phyloP scores from a whole-genome alignment of 2,797 vertebrate genomes.

The Sebastes baramenuke region DNA sequence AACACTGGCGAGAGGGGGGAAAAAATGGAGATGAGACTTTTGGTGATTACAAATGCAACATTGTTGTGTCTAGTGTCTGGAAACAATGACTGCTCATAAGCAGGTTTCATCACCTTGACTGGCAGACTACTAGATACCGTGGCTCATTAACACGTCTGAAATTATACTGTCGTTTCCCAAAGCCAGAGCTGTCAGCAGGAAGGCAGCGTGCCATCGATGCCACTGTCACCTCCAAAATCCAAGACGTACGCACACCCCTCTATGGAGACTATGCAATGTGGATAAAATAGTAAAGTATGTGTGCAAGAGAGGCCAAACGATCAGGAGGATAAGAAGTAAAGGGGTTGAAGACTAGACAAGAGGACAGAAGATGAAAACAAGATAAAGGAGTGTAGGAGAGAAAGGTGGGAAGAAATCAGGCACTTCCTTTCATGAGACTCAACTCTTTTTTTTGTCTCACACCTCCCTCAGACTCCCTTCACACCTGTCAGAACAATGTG shows the following conservation, averaged over 20 bases:
- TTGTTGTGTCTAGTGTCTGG: not conserved
- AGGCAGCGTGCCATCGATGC: constrained; percentile 13
- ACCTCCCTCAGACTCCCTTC: constrained; percentile 32
- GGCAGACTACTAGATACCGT: constrained; percentile 36
- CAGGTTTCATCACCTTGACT: constrained; percentile 50
- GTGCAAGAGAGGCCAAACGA: not conserved
- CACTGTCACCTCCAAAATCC: constrained; percentile 34
- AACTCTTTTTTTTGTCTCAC: constrained; percentile 12
- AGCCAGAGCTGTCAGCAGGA: constrained; percentile 47
- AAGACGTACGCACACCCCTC: not conserved
- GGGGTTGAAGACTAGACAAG: not conserved
- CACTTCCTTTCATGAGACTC: constrained; percentile 15
- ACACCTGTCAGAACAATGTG: constrained; percentile 56
- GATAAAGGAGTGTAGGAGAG: not conserved
- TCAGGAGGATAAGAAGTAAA: constrained; percentile 13
- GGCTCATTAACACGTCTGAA: constrained; percentile 62
- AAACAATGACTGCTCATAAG: constrained; percentile 22
- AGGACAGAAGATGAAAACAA: constrained; percentile 4
- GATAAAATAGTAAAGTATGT: not conserved
- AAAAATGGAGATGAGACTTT: not conserved
- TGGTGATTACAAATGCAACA: constrained; percentile 17
- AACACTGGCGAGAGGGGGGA: not conserved
- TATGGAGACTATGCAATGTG: not conserved
- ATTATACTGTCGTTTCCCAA: constrained; percentile 23
- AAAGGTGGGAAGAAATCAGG: constrained; percentile 15